Conservation (phyloP, 1,140 invertebrate species). For the Lasioglossum baleicum region DNA sequence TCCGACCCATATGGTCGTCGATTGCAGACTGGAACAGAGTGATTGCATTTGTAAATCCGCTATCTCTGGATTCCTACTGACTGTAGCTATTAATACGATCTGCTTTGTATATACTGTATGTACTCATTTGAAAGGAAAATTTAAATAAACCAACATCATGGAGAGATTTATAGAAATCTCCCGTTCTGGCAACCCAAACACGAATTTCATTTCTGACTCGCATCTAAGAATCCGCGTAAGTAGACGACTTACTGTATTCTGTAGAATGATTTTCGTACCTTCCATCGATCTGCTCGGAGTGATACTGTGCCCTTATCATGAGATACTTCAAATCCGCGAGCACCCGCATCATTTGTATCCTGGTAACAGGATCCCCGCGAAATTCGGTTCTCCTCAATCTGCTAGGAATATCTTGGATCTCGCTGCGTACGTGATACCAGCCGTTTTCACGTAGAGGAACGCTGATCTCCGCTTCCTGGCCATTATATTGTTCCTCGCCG, state of each 20-base stretch:
- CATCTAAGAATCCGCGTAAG: too few species aligned
- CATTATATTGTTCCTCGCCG: constrained; percentile 83
- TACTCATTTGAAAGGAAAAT: too few species aligned
- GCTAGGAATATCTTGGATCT: constrained; percentile 82
- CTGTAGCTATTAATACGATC: too few species aligned
- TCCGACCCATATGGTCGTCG: constrained; percentile 62
- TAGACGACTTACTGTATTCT: too few species aligned
- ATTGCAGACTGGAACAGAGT: constrained; percentile 65
- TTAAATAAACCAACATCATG: too few species aligned
- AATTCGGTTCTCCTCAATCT: constrained; percentile 82
- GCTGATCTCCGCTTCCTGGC: constrained; percentile 82
- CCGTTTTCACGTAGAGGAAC: constrained; percentile 84
- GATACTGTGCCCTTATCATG: constrained; percentile 94
- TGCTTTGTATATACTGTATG: too few species aligned
- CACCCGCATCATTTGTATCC: constrained; percentile 90
- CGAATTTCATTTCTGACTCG: too few species aligned
- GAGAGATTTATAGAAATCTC: too few species aligned
- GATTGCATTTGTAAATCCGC: too few species aligned
- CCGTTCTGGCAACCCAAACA: too few species aligned
- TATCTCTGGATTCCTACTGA: too few species aligned
- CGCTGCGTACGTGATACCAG: constrained; percentile 87
- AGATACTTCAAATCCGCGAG: constrained; percentile 90
- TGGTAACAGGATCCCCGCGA: constrained; percentile 83
- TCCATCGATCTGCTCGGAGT: constrained; percentile 96
- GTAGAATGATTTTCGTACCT: constrained; percentile 73